Base-by-base conservation (phyloP, 2,888 invertebrate species). In the Allacma fusca region DNA sequence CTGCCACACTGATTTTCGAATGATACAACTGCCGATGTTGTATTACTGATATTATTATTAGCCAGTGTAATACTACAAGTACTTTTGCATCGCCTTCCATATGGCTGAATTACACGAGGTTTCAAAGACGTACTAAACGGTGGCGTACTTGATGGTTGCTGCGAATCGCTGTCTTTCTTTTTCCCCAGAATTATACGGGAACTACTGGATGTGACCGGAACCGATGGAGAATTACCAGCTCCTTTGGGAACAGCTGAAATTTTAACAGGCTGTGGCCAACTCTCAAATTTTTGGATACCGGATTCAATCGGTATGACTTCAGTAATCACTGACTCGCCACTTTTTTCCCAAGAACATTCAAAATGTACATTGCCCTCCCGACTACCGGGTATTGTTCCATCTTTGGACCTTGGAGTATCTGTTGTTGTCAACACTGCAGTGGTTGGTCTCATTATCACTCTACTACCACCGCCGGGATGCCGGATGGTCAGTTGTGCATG, bases 51-150 rank as follows among this genome's bases (percentile, higher is more conserved):
- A 76, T 59, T 79, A 74, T 83, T 83, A 74, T 83, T 83, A 9
- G 91, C 90, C 67, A 92, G 87, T 19, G 91, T 89, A 76, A 92
- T 92, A 85, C 90, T 92, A 85, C 91, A 92, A 0, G 92, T 92
- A 86, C 91, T 92, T 80, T 88, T 89, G 84, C 92, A 92, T 78
- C 89, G 87, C 5, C 89, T 86, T 80, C 88, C 88, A 80, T 88
- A 88, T 0, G 87, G 87, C 69, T 87, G 87, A 23, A 86, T 86
- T 0, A 85, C 80, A 75, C 86, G 81, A n/a, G 75, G 59, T 80
- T 80, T 79, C 12, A 59, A 28, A 21, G 24, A n/a, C 29, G 40
- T 29, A 50, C 40, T 64, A 73, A 73, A 73, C 21, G 26, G 40
- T 16, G 62, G 64, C 5, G 50, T 34, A 1, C 16, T 16, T 29